Conservation (phyloP, 1,140 invertebrate species). For the Meteorus sp. region DNA sequence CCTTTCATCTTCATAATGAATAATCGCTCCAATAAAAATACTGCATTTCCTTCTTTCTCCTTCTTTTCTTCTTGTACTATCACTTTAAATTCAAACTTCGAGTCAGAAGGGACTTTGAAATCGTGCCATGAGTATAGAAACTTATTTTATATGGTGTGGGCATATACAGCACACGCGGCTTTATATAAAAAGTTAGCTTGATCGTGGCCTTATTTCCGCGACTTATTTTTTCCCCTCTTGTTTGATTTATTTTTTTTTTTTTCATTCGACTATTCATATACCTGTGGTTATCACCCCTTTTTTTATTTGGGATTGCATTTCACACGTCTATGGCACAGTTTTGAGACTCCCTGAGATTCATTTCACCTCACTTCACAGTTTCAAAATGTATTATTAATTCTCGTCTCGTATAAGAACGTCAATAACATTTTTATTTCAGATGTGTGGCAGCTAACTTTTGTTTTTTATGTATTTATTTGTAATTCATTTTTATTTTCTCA, state of each 20-base stretch:
- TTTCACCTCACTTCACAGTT: too few relatives aligned
- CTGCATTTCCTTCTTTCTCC: neutral
- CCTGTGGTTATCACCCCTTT: neutral
- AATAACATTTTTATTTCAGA: conserved; percentile 25
- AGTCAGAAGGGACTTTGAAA: neutral
- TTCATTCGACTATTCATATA: too few relatives aligned
- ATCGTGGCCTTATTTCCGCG: too few relatives aligned
- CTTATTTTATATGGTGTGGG: too few relatives aligned
- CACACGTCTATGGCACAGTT: neutral
- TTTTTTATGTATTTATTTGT: conserved; percentile 15
- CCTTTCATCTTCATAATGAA: conserved; percentile 12
- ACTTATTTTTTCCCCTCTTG: too few relatives aligned
- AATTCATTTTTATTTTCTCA: too few relatives aligned
- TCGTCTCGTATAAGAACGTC: neutral
- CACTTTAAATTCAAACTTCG: neutral
- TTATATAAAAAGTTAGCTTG: too few relatives aligned
- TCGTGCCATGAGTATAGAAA: too few relatives aligned
- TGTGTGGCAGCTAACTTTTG: conserved; percentile 17
- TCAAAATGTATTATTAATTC: conserved; percentile 26
- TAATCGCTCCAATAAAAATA: neutral
- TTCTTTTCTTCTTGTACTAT: neutral
- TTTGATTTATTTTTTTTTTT: too few relatives aligned
- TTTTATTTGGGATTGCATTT: neutral
- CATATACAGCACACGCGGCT: too few relatives aligned
- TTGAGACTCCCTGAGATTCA: conserved; percentile 4